Evolutionary conservation across 1,140 invertebrate species (phyloP).

Genomic region (Halesus radiatus): DNA sequence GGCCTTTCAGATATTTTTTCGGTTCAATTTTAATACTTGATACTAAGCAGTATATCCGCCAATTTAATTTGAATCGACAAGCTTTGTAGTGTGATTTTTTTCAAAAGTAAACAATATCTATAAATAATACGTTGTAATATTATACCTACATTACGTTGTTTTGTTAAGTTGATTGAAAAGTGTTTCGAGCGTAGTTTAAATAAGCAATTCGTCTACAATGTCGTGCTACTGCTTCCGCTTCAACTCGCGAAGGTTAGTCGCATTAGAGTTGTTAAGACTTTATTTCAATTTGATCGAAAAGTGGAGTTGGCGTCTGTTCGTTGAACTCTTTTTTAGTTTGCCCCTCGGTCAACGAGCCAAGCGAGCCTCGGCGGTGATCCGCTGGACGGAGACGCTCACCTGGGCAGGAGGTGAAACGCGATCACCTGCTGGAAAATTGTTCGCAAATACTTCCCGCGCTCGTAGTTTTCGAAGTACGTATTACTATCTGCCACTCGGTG

Average conservation of each 20-base stretch:
- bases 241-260: slow-evolving; percentile 14
- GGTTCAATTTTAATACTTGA: too few species aligned
- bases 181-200: neutral
- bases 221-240: slow-evolving; percentile 10
- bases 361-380: too few species aligned
- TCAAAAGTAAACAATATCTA: neutral
- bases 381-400: too few species aligned
- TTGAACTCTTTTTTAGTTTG: slow-evolving; percentile 38
- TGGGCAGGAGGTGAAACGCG: slow-evolving; percentile 1
- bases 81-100: too few species aligned
- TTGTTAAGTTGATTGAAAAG: neutral
- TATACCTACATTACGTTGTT: too few species aligned
- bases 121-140: too few species aligned
- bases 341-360: neutral
- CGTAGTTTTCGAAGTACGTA: too few species aligned
- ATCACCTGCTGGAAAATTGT: neutral
- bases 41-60: too few species aligned
- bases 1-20: too few species aligned
- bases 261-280: slow-evolving; percentile 14
- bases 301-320: slow-evolving; percentile 23
- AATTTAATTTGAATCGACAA: too few species aligned
- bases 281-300: slow-evolving; percentile 33
- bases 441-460: neutral
- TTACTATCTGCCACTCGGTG: neutral
- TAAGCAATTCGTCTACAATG: neutral